Conservation (phyloP, 2,797 vertebrate genomes). For the Euphonia xanthogaster region DNA sequence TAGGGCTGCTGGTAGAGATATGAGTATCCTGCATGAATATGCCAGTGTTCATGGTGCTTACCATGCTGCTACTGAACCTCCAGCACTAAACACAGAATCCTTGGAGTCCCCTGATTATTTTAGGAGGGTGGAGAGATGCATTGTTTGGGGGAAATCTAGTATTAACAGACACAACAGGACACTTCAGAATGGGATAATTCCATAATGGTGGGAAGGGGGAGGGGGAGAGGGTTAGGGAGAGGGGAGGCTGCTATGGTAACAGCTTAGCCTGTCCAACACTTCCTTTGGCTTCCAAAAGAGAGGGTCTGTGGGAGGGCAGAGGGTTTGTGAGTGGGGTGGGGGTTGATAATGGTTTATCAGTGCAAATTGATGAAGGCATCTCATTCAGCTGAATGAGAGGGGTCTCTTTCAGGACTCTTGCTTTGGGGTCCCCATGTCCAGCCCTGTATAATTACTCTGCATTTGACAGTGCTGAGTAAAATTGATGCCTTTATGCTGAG, state of each 20-base stretch:
- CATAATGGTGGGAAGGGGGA: constrained; percentile 36
- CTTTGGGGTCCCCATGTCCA: constrained; percentile 73
- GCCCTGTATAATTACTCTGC: constrained; percentile 73
- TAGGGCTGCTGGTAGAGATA: not conserved
- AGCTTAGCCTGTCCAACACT: constrained; percentile 56
- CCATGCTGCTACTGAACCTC: constrained; percentile 15
- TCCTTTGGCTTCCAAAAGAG: constrained; percentile 63
- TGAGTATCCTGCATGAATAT: constrained; percentile 73
- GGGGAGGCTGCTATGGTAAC: constrained; percentile 84
- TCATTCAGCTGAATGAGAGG: constrained; percentile 70
- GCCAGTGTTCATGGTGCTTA: constrained; percentile 46
- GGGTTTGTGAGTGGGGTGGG: constrained; percentile 75
- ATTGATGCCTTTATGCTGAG: constrained; percentile 74
- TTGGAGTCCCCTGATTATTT: constrained; percentile 60
- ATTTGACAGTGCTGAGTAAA: constrained; percentile 66
- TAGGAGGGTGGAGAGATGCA: constrained; percentile 49
- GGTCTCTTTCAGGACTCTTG: constrained; percentile 73
- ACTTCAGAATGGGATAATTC: constrained; percentile 72
- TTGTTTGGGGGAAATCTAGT: constrained; percentile 38
- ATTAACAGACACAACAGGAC: constrained; percentile 72
- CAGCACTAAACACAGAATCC: constrained; percentile 35
- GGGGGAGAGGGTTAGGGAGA: not conserved
- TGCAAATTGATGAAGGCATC: constrained; percentile 68
- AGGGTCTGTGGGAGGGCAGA: constrained; percentile 76
- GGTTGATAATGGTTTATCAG: constrained; percentile 80